These are phyloP conservation scores for Philopotamus ludificatus DNA, from an alignment of 1,140 invertebrate species.

Conservation along the genomic window DNA sequence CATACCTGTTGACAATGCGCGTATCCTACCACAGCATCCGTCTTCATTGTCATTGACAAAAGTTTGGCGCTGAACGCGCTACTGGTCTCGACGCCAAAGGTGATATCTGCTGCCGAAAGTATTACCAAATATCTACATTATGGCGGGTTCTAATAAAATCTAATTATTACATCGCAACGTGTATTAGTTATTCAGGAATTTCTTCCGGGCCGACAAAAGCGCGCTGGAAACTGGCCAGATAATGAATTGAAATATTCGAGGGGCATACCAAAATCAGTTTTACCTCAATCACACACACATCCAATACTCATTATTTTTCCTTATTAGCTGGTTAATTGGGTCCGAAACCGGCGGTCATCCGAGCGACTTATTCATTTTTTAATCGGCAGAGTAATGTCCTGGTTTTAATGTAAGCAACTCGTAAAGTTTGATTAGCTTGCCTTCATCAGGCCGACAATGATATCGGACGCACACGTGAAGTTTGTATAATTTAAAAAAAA, in stretches of 20 bases:
- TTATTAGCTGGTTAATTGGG: constrained; percentile 2
- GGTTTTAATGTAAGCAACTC: constrained; percentile 14
- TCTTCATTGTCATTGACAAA: background rate
- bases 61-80: too few relatives aligned
- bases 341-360: background rate
- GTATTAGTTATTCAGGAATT: too few relatives aligned
- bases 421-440: constrained; percentile 7
- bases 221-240: background rate
- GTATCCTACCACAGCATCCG: background rate
- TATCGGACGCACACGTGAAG: too few relatives aligned
- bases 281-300: background rate
- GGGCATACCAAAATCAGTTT: background rate
- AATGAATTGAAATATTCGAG: background rate
- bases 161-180: too few relatives aligned
- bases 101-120: too few relatives aligned
- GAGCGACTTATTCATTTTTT: background rate
- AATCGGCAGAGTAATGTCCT: background rate
- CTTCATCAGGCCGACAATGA: background rate
- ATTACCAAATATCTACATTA: too few relatives aligned
- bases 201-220: too few relatives aligned
- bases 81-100: too few relatives aligned
- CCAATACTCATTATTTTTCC: background rate
- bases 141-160: too few relatives aligned
- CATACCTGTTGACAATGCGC: background rate
- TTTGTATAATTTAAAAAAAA: too few relatives aligned